Evolutionary conservation across 2,113 vertebrate species (phyloP).

Genomic region (Hippocampus guttulatus): DNA sequence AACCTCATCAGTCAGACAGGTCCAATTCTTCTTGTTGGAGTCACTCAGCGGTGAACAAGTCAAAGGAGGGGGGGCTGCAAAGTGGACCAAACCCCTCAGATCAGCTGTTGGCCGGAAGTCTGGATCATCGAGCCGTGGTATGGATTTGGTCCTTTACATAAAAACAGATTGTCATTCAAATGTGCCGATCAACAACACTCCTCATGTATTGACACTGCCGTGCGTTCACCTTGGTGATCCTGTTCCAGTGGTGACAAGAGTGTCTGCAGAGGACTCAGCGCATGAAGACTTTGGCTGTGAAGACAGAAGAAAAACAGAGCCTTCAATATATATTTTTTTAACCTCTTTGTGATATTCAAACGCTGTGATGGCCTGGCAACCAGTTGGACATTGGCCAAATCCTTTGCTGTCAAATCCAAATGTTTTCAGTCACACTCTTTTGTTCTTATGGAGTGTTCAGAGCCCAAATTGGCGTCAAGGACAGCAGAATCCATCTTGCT

Average conservation of each 20-base stretch:
- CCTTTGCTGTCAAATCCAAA: too few species aligned
- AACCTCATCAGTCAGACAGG: conserved; percentile 76
- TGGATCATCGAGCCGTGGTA: conserved; percentile 80
- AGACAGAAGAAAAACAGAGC: conserved; percentile 9
- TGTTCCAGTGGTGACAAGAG: conserved; percentile 74
- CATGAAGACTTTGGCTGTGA: conserved; percentile 76
- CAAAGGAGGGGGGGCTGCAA: conserved; percentile 51
- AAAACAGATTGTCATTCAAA: conserved; percentile 6
- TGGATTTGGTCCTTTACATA: conserved; percentile 79
- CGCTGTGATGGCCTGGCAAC: too few species aligned
- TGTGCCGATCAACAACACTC: neutral
- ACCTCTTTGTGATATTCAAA: too few species aligned
- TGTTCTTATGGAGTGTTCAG: too few species aligned
- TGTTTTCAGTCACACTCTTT: too few species aligned
- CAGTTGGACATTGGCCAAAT: too few species aligned
- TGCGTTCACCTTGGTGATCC: conserved; percentile 79
- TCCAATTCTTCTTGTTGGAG: conserved; percentile 74
- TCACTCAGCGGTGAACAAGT: conserved; percentile 59
- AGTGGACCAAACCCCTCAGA: conserved; percentile 50
- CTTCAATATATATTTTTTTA: neutral
- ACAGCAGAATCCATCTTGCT: neutral
- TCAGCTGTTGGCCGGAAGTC: conserved; percentile 57
- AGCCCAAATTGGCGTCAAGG: neutral
- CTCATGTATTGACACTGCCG: neutral
- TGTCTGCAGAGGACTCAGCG: conserved; percentile 76